A percentile compares a stretch with the other conserved stretches of the same genome.
These are phyloP conservation scores for Nannospalax galili DNA, from an alignment of 2,113 vertebrate genomes.

Conservation along the genomic window DNA sequence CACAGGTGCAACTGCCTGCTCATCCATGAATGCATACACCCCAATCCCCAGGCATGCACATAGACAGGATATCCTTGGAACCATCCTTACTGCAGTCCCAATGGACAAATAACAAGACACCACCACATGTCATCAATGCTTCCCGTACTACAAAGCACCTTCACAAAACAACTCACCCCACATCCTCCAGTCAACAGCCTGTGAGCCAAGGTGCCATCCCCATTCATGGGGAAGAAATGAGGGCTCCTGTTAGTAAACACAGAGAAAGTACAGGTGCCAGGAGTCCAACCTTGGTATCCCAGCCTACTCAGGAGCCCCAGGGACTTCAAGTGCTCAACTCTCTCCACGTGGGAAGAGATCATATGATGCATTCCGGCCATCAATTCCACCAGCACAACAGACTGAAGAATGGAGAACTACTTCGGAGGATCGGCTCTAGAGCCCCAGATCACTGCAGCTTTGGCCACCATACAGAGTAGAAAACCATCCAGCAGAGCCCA, in stretches of 20 bases:
- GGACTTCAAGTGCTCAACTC: not conserved
- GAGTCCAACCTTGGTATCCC: not conserved
- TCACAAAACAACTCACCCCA: too few species aligned
- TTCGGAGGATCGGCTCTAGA: not conserved
- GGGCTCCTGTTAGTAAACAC: not conserved
- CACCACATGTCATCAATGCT: not conserved
- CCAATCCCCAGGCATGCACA: too few species aligned
- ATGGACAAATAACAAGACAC: not conserved
- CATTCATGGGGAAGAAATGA: not conserved
- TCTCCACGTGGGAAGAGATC: not conserved
- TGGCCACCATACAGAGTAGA: accelerated
- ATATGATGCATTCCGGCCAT: not conserved
- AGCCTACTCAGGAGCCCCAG: not conserved
- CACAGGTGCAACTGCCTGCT: too few species aligned
- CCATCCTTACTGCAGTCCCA: not conserved
- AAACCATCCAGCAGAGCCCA: not conserved
- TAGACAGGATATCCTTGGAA: not conserved
- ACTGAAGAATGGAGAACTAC: accelerated
- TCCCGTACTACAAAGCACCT: not conserved
- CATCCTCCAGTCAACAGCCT: not conserved
- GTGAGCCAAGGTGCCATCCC: not conserved
- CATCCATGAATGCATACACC: too few species aligned
- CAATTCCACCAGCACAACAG: not conserved
- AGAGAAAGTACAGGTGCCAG: not conserved
- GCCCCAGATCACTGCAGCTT: not conserved